phyloP scores from a whole-genome alignment of 1,140 invertebrate species.

The Drosophila prosaltans region DNA sequence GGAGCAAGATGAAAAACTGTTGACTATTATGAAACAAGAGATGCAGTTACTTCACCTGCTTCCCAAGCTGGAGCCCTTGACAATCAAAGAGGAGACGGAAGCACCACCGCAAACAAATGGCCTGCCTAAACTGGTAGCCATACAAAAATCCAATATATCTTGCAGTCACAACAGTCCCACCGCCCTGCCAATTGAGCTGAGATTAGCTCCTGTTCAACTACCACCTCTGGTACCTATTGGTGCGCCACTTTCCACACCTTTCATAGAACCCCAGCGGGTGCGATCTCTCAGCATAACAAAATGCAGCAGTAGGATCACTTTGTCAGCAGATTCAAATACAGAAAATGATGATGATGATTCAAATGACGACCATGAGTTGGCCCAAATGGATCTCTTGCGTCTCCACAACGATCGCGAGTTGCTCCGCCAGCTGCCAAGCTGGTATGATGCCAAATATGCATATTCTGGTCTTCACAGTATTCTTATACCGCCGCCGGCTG shows the following conservation, averaged over 20 bases:
- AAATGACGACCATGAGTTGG: constrained; percentile 43
- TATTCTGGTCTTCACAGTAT: constrained; percentile 87
- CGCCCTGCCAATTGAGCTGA: constrained; percentile 48
- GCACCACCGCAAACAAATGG: constrained; percentile 41
- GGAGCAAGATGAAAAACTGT: constrained; percentile 33
- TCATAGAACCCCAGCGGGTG: constrained; percentile 51
- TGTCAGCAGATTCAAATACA: constrained; percentile 53
- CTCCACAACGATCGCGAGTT: constrained; percentile 57
- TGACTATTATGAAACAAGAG: constrained; percentile 45
- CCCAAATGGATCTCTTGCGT: constrained; percentile 72
- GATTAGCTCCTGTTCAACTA: constrained; percentile 54
- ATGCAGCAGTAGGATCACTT: constrained; percentile 50
- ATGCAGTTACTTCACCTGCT: constrained; percentile 41
- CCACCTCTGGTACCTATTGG: constrained; percentile 69
- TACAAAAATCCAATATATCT: constrained; percentile 47
- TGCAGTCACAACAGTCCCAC: constrained; percentile 27
- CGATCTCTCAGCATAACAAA: constrained; percentile 47
- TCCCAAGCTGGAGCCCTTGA: constrained; percentile 55
- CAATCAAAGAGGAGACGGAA: constrained; percentile 44
- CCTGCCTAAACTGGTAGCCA: constrained; percentile 70
- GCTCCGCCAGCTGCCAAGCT: constrained; percentile 68
- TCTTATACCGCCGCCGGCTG: constrained; percentile 84
- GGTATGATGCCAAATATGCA: constrained; percentile 84
- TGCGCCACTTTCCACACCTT: constrained; percentile 64
- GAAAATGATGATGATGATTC: constrained; percentile 36